Evolutionary conservation across 1,140 invertebrate genomes (phyloP), one percentile per base, ranked within the genome.

Genomic region (Dendroctonus valens): DNA sequence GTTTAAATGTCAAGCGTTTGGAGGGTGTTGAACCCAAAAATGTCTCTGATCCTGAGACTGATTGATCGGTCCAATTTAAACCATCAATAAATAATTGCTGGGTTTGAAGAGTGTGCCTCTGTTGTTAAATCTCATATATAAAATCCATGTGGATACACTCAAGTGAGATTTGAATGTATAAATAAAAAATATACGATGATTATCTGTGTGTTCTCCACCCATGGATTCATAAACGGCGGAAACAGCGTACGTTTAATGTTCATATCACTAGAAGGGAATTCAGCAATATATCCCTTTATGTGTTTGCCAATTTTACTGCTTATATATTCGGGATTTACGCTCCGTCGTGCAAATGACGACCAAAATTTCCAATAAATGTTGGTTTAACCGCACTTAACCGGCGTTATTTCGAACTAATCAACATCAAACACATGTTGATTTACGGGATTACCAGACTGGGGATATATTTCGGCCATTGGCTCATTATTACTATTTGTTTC

Each of bases 301-400:
- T 41, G 60, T 63, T 63, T 63, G 60, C 39, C 60, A 54, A 65
- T 65, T 65, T 65, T 65, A 65, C 44, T 65, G 62, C 62, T 53
- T 49, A 49, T 57, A 55, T 50, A 57, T 49, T 57, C 62, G 11
- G 53, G 62, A 65, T 57, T 65, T 57, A 49, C 62, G 62, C 62
- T 50, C 53, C 39, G 52, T 50, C 53, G 60, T 57, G 62, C 62
- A 42, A 65, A 65, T 65, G 62, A 65, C 42, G 53, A 65, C 53
- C 41, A 54, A 49, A 65, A 65, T 57, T 65, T 65, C 44, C 62
- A 57, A 65, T 65, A 65, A 65, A 65, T 15, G 54, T 51, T 14
- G 51, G 53, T 42, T 51, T 57, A 58, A 65, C 62, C 62, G 42
- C 62, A 65, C 62, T 65, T 65, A 65, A 57, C 54, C 53, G 53